Evolutionary conservation across 2,888 invertebrate genomes (phyloP).

Genomic region (Tolmerus cingulatus): DNA sequence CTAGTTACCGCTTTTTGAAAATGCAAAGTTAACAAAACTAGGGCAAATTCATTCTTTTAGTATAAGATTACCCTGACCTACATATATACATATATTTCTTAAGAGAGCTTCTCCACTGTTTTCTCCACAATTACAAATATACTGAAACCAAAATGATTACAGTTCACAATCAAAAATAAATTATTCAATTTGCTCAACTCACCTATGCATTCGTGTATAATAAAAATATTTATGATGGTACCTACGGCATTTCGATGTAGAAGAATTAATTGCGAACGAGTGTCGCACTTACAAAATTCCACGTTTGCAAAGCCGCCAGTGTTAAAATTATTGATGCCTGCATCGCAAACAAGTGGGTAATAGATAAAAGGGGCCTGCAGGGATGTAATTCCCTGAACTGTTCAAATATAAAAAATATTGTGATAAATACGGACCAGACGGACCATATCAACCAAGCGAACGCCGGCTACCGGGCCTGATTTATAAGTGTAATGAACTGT

Average conservation of each 20-base stretch:
- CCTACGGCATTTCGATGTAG: not conserved
- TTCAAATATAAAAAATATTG: not conserved
- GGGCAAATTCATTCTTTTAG: too few species aligned
- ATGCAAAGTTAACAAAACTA: too few species aligned
- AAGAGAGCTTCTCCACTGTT: too few species aligned
- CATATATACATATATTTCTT: too few species aligned
- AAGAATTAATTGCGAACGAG: not conserved
- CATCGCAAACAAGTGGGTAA: not conserved
- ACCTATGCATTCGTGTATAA: not conserved
- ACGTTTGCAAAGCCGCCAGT: not conserved
- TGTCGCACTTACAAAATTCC: not conserved
- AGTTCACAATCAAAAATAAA: not conserved
- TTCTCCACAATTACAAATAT: too few species aligned
- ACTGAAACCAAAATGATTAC: too few species aligned
- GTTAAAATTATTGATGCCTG: not conserved
- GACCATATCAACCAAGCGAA: not conserved
- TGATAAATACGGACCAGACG: not conserved
- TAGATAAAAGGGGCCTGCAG: not conserved
- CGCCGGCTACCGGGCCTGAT: not conserved
- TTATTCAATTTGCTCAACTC: not conserved
- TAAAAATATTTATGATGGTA: not conserved
- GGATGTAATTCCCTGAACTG: not conserved
- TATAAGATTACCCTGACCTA: too few species aligned
- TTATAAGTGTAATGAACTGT: not conserved
- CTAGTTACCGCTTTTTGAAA: too few species aligned